Conservation (phyloP, 2,113 vertebrate species). For the Lutjanus erythropterus region DNA sequence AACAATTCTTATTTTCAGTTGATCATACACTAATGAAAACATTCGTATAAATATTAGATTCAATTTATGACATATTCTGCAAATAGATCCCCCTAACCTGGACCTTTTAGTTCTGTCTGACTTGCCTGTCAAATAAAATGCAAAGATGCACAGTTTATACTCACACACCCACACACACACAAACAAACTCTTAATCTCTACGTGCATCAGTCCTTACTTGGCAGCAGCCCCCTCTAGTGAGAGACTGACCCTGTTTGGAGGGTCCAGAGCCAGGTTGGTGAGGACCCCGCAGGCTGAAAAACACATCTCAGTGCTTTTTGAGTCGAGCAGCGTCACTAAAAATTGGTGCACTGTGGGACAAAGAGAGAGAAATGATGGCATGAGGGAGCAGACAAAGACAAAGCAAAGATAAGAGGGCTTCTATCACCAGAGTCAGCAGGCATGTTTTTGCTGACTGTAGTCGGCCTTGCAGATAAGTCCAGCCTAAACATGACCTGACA, state of each 20-base stretch:
- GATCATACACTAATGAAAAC: too few relatives aligned
- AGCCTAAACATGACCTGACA: slow-evolving; percentile 52
- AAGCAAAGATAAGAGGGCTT: slow-evolving; percentile 59
- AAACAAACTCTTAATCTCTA: neutral
- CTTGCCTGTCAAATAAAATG: neutral
- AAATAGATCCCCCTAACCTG: too few relatives aligned
- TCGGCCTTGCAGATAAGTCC: slow-evolving; percentile 68
- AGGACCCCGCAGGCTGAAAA: slow-evolving; percentile 95
- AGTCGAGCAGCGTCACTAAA: slow-evolving; percentile 90
- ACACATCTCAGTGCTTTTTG: slow-evolving; percentile 92
- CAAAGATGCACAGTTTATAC: neutral
- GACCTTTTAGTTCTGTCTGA: too few relatives aligned
- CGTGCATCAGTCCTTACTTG: slow-evolving; percentile 87
- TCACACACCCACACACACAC: neutral
- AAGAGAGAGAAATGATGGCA: slow-evolving; percentile 30
- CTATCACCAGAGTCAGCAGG: slow-evolving; percentile 47
- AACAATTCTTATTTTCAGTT: too few relatives aligned
- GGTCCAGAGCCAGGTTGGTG: slow-evolving; percentile 88
- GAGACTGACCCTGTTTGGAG: slow-evolving; percentile 85
- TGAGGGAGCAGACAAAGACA: slow-evolving; percentile 32
- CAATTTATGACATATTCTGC: too few relatives aligned
- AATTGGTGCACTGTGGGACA: slow-evolving; percentile 90
- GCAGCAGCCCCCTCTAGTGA: slow-evolving; percentile 85
- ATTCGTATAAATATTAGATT: too few relatives aligned
- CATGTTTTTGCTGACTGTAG: slow-evolving; percentile 57